Evolutionary conservation across 2,888 invertebrate species (phyloP).

Genomic region (Drosophila meridiana): DNA sequence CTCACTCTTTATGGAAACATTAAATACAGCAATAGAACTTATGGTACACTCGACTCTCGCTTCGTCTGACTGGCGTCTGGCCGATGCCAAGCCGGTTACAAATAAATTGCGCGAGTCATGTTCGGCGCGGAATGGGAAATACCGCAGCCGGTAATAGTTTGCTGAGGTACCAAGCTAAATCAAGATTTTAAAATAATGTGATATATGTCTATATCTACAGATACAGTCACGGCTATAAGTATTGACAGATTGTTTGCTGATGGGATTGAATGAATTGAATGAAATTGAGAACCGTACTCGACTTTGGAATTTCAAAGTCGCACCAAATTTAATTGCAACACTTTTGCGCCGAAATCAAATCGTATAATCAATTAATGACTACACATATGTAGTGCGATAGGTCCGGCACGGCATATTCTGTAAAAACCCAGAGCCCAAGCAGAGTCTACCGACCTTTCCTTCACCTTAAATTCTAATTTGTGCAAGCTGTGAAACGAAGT

Average conservation of each 20-base stretch:
- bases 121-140: conserved; percentile 48
- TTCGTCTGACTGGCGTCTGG: conserved; percentile 69
- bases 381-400: conserved; percentile 1
- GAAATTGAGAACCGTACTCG: conserved; percentile 58
- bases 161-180: conserved; percentile 58
- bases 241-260: conserved; percentile 54
- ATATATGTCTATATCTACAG: background rate
- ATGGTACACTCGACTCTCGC: conserved; percentile 35
- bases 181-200: conserved; percentile 24
- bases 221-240: conserved; percentile 2
- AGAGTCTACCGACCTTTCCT: background rate
- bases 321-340: conserved; percentile 59
- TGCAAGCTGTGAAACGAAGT: too few relatives aligned
- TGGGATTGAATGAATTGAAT: conserved; percentile 40
- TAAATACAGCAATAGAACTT: conserved; percentile 51
- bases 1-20: conserved; percentile 34
- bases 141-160: conserved; percentile 53
- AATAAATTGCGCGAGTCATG: conserved; percentile 44
- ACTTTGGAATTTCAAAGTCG: conserved; percentile 78
- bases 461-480: background rate
- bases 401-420: too few relatives aligned
- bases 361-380: conserved; percentile 59
- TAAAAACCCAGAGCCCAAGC: background rate
- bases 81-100: conserved; percentile 59
- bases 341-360: conserved; percentile 28